Conservation (phyloP, 2,113 vertebrate species). For the Oceanodroma tethys region DNA sequence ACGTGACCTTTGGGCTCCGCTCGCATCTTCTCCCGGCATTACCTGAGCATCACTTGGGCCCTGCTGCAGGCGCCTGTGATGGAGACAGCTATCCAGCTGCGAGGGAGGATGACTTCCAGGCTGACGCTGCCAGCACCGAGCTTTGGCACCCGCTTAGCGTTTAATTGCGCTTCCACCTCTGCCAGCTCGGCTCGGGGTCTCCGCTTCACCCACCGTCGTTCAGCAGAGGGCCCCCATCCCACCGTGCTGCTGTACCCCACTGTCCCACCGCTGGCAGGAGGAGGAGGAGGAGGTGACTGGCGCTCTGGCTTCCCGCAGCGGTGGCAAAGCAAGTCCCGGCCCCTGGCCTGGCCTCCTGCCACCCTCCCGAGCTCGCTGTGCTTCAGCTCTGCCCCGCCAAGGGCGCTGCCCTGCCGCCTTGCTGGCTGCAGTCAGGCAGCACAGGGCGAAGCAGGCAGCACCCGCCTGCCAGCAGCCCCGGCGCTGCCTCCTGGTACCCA, state of each 20-base stretch:
- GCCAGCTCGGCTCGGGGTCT: background rate
- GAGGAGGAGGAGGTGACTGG: background rate
- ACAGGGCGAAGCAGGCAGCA: background rate
- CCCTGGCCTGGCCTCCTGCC: background rate
- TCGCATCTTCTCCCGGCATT: background rate
- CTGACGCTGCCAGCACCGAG: background rate
- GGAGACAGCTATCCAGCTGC: background rate
- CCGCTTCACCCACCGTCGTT: background rate
- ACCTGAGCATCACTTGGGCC: background rate
- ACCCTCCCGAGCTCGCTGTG: fast-evolving
- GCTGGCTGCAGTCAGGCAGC: background rate
- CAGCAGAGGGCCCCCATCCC: background rate
- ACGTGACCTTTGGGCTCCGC: background rate
- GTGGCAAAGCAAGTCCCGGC: background rate
- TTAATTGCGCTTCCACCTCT: background rate
- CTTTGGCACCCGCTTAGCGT: background rate
- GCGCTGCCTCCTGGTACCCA: background rate
- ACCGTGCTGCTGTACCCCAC: background rate
- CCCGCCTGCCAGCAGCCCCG: background rate
- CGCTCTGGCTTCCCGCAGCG: background rate
- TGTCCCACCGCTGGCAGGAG: background rate
- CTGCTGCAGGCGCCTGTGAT: background rate
- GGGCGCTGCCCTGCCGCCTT: background rate
- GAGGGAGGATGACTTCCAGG: background rate
- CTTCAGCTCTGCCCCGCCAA: background rate